phyloP scores from a whole-genome alignment of 2,797 vertebrate genomes.

The Bovichtus variegatus region DNA sequence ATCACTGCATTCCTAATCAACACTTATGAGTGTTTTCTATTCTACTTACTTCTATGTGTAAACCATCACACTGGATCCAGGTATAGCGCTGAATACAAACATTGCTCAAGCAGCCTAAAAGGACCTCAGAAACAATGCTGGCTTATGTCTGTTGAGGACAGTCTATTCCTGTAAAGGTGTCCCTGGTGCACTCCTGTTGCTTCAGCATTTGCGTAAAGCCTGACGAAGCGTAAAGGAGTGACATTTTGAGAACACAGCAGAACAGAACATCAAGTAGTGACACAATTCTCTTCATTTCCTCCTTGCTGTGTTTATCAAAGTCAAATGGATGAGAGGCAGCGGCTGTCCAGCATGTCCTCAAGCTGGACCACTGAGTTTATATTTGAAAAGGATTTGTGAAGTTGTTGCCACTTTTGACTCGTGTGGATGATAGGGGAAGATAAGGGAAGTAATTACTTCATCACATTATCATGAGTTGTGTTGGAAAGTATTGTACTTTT shows the following conservation, averaged over 20 bases:
- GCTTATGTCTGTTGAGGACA: constrained; percentile 21
- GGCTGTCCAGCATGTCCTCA: neutral
- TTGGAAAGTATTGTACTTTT: neutral
- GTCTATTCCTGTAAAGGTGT: constrained; percentile 29
- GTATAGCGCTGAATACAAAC: constrained; percentile 1
- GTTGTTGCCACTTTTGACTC: neutral
- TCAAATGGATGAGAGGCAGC: constrained; percentile 22
- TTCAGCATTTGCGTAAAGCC: constrained; percentile 22
- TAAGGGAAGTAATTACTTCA: neutral
- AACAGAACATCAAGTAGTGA: constrained; percentile 21
- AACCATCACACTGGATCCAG: neutral
- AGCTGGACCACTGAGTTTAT: neutral
- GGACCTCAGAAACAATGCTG: neutral
- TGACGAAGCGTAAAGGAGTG: constrained; percentile 37
- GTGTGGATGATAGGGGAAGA: neutral
- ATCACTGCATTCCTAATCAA: constrained; percentile 1
- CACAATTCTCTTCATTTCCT: constrained; percentile 36
- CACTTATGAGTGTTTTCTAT: neutral
- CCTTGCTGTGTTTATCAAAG: constrained; percentile 44
- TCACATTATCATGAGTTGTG: neutral
- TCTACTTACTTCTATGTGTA: neutral
- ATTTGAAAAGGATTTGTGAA: constrained; percentile 13
- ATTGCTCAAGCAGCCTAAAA: neutral
- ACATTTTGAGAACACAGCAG: constrained; percentile 41
- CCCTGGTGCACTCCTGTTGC: constrained; percentile 13